phyloP scores from a whole-genome alignment of 2,888 invertebrate genomes.

The Brachycybe producta region DNA sequence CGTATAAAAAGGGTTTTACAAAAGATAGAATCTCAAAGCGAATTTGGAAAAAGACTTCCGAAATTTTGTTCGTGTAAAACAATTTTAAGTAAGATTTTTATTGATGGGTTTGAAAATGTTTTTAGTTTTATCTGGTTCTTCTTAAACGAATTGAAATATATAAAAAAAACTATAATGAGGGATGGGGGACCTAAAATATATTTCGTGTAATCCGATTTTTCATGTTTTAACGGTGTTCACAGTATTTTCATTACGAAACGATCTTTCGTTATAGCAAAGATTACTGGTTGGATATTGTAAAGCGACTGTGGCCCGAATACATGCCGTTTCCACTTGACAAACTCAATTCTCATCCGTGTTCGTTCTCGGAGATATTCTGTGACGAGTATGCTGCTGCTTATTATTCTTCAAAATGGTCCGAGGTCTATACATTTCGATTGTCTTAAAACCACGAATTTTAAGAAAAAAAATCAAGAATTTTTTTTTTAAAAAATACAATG shows the following conservation, averaged over 20 bases:
- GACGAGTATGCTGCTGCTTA: constrained; percentile 76
- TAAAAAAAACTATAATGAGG: no score
- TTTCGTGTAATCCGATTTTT: no score
- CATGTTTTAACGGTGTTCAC: no score
- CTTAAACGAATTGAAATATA: no score
- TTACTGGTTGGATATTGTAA: constrained; percentile 71
- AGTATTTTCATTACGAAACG: no score
- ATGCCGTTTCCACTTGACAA: constrained; percentile 60
- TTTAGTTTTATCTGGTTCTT: constrained; percentile 11
- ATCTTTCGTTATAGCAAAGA: constrained; percentile 42
- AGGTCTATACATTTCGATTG: not conserved
- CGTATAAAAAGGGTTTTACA: no score
- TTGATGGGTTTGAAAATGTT: constrained; percentile 2
- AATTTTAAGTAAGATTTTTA: constrained; percentile 10
- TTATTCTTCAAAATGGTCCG: constrained; percentile 68
- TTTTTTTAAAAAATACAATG: no score
- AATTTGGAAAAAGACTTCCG: no score
- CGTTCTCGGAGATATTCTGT: constrained; percentile 67
- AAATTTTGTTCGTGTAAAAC: no score
- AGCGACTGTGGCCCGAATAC: constrained; percentile 66
- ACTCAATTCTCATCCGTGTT: constrained; percentile 70
- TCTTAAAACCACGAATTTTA: not conserved
- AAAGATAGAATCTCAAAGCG: no score
- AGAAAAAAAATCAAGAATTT: not conserved
- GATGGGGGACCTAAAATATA: no score